Evolutionary conservation across 2,888 invertebrate species (phyloP).

Genomic region (Amiota minor): DNA sequence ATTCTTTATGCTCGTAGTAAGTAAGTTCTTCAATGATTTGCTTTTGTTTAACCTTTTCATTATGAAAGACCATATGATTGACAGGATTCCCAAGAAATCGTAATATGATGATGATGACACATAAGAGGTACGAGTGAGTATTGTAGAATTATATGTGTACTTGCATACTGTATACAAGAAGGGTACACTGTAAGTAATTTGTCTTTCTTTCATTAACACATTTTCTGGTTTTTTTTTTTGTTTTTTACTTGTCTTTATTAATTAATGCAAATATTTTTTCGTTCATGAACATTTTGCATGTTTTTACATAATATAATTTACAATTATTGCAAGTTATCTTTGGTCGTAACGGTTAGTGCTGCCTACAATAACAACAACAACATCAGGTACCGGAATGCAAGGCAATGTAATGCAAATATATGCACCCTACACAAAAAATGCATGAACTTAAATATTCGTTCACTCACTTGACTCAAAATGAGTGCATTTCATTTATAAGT

Average conservation of each 20-base stretch:
- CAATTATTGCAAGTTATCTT: neutral
- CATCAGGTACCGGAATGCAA: neutral
- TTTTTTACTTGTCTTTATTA: neutral
- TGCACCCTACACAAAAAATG: slow-evolving; percentile 23
- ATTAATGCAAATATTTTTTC: slow-evolving; percentile 21
- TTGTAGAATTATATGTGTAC: too few relatives aligned
- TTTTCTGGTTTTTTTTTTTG: neutral
- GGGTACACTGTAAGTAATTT: slow-evolving; percentile 9
- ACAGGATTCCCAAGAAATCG: neutral
- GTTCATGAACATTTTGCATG: slow-evolving; percentile 24
- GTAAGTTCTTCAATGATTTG: slow-evolving; percentile 41
- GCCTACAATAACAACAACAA: neutral
- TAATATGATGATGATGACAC: too few relatives aligned
- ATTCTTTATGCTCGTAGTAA: neutral
- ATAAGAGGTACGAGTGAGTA: too few relatives aligned
- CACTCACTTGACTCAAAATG: neutral
- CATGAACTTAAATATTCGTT: neutral
- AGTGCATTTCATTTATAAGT: neutral
- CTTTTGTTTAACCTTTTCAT: slow-evolving; percentile 39
- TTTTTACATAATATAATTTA: slow-evolving; percentile 11
- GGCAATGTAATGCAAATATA: slow-evolving; percentile 9
- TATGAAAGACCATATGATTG: slow-evolving; percentile 24
- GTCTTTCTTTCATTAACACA: too few relatives aligned
- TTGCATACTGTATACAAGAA: neutral
- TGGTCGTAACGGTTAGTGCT: slow-evolving; percentile 12